phyloP scores from a whole-genome alignment of 2,797 vertebrate genomes.

The Sylvia borin region DNA sequence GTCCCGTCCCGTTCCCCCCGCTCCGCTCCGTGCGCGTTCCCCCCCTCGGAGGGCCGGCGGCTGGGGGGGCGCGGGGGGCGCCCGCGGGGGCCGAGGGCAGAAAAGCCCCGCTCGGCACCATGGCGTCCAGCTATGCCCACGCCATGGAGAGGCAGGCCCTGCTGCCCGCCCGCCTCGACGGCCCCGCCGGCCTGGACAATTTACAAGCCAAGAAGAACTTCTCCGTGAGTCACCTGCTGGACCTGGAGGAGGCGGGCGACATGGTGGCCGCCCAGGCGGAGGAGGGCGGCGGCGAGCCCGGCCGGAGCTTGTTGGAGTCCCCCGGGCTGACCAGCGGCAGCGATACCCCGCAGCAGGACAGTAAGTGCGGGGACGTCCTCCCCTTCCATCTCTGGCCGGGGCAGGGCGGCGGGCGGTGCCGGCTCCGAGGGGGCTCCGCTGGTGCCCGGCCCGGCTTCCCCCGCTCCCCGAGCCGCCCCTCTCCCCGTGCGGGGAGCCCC shows the following conservation, averaged over 20 bases:
- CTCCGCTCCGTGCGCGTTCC: not conserved
- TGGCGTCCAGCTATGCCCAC: slow-evolving; percentile 96
- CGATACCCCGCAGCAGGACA: slow-evolving; percentile 96
- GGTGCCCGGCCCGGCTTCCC: not conserved
- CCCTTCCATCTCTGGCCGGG: not conserved
- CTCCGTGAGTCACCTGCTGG: slow-evolving; percentile 98
- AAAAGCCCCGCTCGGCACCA: slow-evolving; percentile 76
- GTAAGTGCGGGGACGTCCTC: slow-evolving; percentile 81
- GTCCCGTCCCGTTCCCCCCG: slow-evolving; percentile 44
- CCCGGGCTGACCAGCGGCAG: slow-evolving; percentile 95
- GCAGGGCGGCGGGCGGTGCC: not conserved
- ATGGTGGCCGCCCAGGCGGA: slow-evolving; percentile 92
- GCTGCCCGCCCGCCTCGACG: slow-evolving; percentile 90
- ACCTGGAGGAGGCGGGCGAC: slow-evolving; percentile 95
- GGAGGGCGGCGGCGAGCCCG: slow-evolving; percentile 88
- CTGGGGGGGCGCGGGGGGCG: slow-evolving; percentile 36
- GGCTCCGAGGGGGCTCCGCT: not conserved
- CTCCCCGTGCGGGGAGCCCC: not conserved
- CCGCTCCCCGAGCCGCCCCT: not conserved
- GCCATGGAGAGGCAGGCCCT: slow-evolving; percentile 90
- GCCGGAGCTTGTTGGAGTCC: slow-evolving; percentile 92
- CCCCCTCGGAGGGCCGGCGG: not conserved
- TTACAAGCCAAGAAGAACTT: slow-evolving; percentile 98
- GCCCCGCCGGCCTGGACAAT: slow-evolving; percentile 89
- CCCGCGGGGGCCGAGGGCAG: slow-evolving; percentile 56